A percentile compares a stretch with the other conserved stretches of the same genome.
Conservation (phyloP, 2,113 vertebrate genomes). For the Syrmaticus mikado region DNA sequence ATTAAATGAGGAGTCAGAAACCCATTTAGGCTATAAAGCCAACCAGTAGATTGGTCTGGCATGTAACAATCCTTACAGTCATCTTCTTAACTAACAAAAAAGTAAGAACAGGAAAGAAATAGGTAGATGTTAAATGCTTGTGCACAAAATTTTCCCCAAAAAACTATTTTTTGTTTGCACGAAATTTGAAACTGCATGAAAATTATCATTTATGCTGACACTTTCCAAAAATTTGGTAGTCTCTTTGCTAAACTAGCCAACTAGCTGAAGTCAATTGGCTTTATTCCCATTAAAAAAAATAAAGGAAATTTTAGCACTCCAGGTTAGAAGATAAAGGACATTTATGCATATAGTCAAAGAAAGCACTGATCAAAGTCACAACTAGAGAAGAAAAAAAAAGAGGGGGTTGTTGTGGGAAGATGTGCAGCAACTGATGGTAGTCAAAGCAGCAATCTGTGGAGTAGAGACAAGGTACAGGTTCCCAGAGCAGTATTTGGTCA, state of each 20-base stretch:
- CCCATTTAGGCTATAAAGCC: rapidly evolving
- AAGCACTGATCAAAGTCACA: neutral
- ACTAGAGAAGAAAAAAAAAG: neutral
- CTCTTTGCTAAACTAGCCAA: neutral
- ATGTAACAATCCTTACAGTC: neutral
- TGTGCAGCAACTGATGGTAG: neutral
- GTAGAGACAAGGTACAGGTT: neutral
- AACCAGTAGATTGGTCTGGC: neutral
- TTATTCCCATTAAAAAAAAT: neutral
- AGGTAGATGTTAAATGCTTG: neutral
- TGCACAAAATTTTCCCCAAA: neutral
- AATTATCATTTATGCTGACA: neutral
- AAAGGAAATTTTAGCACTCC: neutral
- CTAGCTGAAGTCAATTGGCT: neutral
- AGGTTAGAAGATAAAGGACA: neutral
- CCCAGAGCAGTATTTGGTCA: neutral
- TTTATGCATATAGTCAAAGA: neutral
- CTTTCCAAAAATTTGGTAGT: neutral
- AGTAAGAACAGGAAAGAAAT: neutral
- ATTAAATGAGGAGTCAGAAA: neutral
- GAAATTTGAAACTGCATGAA: neutral
- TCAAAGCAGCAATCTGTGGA: neutral
- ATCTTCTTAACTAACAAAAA: neutral
- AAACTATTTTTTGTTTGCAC: neutral
- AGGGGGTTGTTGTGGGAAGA: neutral